Evolutionary conservation across 1,140 invertebrate genomes (phyloP).

Genomic region (Medauroidea extradentata): DNA sequence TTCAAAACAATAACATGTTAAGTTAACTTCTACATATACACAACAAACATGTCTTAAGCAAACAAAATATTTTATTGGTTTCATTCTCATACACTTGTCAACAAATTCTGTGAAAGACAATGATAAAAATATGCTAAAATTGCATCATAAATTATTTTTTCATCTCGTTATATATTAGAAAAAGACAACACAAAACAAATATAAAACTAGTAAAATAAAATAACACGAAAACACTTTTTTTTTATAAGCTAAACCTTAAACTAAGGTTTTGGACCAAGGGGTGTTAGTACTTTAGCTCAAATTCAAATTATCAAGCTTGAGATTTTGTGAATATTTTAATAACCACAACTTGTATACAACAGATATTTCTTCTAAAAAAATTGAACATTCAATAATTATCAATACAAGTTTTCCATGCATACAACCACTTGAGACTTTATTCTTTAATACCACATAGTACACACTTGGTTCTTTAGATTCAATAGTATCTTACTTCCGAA

Average conservation of each 20-base stretch:
- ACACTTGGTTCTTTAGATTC: slow-evolving; percentile 13
- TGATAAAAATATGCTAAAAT: slow-evolving; percentile 15
- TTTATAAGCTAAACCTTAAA: background rate
- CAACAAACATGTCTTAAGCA: slow-evolving; percentile 10
- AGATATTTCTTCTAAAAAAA: slow-evolving; percentile 18
- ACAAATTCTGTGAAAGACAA: slow-evolving; percentile 22
- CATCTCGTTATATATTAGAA: slow-evolving; percentile 16
- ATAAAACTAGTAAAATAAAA: slow-evolving; percentile 11
- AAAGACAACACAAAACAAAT: slow-evolving; percentile 20
- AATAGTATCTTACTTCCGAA: background rate
- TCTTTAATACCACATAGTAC: slow-evolving; percentile 7
- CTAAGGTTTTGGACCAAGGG: background rate
- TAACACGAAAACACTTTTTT: slow-evolving; percentile 7
- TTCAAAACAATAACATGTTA: background rate
- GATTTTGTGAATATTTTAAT: slow-evolving; percentile 14
- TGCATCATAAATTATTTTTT: slow-evolving; percentile 16
- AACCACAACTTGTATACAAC: slow-evolving; percentile 21
- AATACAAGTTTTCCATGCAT: slow-evolving; percentile 15
- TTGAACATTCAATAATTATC: slow-evolving; percentile 13
- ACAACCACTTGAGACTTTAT: slow-evolving; percentile 7
- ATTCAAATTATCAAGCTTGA: slow-evolving; percentile 4
- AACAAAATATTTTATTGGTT: slow-evolving; percentile 24
- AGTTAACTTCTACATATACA: background rate
- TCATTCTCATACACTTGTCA: slow-evolving; percentile 15
- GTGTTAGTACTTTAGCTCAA: background rate